These are phyloP conservation scores for Protaetia brevitarsis DNA, from an alignment of 1,140 invertebrate species.

Conservation along the genomic window DNA sequence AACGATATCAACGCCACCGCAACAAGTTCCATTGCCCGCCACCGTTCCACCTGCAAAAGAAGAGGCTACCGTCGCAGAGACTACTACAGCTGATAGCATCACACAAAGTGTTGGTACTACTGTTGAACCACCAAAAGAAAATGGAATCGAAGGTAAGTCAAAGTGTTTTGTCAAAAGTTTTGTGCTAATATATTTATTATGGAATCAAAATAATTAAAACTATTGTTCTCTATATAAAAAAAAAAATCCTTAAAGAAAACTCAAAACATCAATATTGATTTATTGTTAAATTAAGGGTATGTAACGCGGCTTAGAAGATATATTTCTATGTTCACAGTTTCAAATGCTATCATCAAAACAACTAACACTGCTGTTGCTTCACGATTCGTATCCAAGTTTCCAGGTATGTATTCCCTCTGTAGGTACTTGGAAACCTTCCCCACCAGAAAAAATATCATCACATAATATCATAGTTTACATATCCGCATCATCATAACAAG, in stretches of 20 bases:
- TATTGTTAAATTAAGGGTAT: neutral
- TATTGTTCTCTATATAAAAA: neutral
- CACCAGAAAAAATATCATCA: neutral
- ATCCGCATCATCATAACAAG: neutral
- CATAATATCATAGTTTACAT: neutral
- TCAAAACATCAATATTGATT: conserved; percentile 15
- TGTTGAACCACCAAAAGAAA: conserved; percentile 37
- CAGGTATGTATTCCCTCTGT: conserved; percentile 22
- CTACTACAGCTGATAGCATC: conserved; percentile 20
- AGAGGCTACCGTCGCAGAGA: conserved; percentile 29
- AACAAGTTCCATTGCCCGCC: conserved; percentile 43
- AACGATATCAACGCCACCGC: conserved; percentile 39
- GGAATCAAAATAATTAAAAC: neutral
- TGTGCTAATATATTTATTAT: too few species aligned
- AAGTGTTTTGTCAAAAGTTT: neutral
- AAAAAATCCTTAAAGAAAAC: neutral
- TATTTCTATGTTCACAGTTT: conserved; percentile 23
- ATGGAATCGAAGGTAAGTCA: conserved; percentile 34
- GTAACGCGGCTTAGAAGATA: neutral
- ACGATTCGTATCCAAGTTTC: conserved; percentile 17
- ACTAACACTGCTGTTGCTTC: conserved; percentile 19
- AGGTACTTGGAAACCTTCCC: neutral
- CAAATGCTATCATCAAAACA: conserved; percentile 19
- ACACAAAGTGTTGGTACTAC: conserved; percentile 29
- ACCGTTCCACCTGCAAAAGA: conserved; percentile 36